These are phyloP conservation scores for Paedocypris sp. DNA, from an alignment of 2,113 vertebrate species.

Conservation along the genomic window DNA sequence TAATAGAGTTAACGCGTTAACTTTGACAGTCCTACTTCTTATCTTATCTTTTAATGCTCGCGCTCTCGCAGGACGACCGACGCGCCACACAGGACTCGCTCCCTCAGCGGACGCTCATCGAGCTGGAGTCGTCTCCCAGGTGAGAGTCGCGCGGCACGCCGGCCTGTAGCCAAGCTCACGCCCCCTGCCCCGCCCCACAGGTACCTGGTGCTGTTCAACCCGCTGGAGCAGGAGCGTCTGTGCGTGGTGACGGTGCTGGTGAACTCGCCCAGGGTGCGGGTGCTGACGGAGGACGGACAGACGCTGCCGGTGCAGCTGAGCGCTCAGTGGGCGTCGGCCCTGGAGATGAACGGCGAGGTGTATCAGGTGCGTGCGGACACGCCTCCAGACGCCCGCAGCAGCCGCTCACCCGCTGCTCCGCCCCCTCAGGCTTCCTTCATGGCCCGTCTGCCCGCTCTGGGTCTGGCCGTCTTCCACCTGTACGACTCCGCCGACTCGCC, in stretches of 20 bases:
- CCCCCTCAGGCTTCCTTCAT: constrained; percentile 73
- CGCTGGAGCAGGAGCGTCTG: constrained; percentile 80
- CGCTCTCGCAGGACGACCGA: constrained; percentile 67
- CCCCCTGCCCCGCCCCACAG: constrained; percentile 45
- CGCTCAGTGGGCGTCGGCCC: constrained; percentile 70
- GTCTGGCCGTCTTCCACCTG: constrained; percentile 77
- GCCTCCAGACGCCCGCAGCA: background rate
- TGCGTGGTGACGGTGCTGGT: constrained; percentile 74
- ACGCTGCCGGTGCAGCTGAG: constrained; percentile 78
- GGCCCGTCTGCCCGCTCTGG: constrained; percentile 72
- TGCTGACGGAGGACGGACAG: constrained; percentile 82
- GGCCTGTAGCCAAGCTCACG: background rate
- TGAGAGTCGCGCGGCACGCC: constrained; percentile 35
- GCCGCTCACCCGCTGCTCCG: background rate
- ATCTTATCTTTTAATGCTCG: background rate
- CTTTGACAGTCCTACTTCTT: background rate
- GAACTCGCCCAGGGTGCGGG: constrained; percentile 63
- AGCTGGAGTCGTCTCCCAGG: constrained; percentile 74
- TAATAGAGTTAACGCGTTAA: too few relatives aligned
- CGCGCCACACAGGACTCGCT: constrained; percentile 81
- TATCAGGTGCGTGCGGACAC: constrained; percentile 68
- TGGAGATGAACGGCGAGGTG: constrained; percentile 60
- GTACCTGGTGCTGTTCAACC: constrained; percentile 87
- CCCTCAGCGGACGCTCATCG: constrained; percentile 80
- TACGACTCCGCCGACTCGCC: constrained; percentile 63